Evolutionary conservation across 2,888 invertebrate species (phyloP).

Genomic region (Cepaea hortensis): DNA sequence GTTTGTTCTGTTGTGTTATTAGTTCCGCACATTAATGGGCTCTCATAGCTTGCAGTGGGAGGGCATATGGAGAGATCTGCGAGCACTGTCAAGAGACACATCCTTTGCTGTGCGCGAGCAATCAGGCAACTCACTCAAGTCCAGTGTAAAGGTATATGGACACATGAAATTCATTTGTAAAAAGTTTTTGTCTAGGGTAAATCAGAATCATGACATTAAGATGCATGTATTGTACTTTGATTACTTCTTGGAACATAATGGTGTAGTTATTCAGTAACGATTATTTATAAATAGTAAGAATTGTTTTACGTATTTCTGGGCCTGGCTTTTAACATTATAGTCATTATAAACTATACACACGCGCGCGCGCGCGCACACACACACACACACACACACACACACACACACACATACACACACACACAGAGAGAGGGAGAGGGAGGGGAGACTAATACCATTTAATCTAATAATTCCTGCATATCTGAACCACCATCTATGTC

Average conservation of each 20-base stretch:
- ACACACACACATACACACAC: no score
- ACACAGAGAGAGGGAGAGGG: no score
- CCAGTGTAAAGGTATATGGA: slow-evolving; percentile 79
- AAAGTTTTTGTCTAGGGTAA: not conserved
- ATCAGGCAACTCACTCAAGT: slow-evolving; percentile 92
- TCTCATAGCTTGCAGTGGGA: slow-evolving; percentile 91
- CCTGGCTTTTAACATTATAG: no score
- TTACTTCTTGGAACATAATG: not conserved
- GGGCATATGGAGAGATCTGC: slow-evolving; percentile 87
- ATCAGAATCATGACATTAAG: not conserved
- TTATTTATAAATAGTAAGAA: not conserved
- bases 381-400: no score
- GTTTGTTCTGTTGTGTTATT: slow-evolving; percentile 20
- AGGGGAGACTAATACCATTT: no score
- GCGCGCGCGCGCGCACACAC: no score
- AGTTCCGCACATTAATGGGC: slow-evolving; percentile 73
- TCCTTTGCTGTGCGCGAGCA: slow-evolving; percentile 92
- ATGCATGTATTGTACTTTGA: not conserved
- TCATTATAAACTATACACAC: no score
- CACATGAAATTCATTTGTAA: not conserved
- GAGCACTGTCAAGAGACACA: slow-evolving; percentile 83
- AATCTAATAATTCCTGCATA: no score
- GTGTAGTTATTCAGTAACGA: not conserved
- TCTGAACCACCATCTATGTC: no score
- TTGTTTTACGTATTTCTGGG: not conserved